Percentiles rank a stretch among this genome's conserved stretches.
phyloP scores from a whole-genome alignment of 2,888 invertebrate genomes.

The Cephus sareptanus region DNA sequence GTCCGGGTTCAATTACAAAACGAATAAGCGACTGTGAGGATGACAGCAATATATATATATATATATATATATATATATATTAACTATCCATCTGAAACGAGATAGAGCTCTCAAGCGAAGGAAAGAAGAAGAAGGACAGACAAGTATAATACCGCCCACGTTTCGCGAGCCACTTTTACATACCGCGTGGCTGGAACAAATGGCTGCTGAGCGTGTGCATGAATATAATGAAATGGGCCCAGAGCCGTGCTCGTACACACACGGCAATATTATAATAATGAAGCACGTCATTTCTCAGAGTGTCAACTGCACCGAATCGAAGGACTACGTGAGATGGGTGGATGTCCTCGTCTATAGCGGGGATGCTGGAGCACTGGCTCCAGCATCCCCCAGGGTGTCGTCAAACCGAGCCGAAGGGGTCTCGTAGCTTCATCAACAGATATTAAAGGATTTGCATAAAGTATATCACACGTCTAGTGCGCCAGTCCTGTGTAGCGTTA shows the following conservation, averaged over 20 bases:
- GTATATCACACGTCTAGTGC: conserved; percentile 36
- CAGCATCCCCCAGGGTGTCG: conserved; percentile 59
- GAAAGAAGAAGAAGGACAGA: neutral
- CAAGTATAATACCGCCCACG: neutral
- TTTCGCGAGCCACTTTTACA: conserved; percentile 11
- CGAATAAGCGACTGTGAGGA: neutral
- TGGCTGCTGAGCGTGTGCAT: conserved; percentile 49
- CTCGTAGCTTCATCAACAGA: conserved; percentile 61
- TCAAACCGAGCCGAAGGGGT: conserved; percentile 44
- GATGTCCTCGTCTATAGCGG: conserved; percentile 44
- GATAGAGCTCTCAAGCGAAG: neutral
- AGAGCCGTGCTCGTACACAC: conserved; percentile 18
- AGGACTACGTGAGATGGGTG: conserved; percentile 47
- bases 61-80: neutral
- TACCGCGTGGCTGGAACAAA: conserved; percentile 48
- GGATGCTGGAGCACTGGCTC: conserved; percentile 31
- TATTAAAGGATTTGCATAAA: conserved; percentile 66
- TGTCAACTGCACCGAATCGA: conserved; percentile 64
- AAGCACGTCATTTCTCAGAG: conserved; percentile 64
- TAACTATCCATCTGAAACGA: neutral
- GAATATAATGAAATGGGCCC: conserved; percentile 50
- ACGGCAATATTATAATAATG: conserved; percentile 57
- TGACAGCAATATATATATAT: neutral
- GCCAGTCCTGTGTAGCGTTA: neutral
- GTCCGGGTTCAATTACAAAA: neutral